These are phyloP conservation scores for Zele albiditarsus DNA, from an alignment of 2,888 invertebrate species.

Conservation along the genomic window DNA sequence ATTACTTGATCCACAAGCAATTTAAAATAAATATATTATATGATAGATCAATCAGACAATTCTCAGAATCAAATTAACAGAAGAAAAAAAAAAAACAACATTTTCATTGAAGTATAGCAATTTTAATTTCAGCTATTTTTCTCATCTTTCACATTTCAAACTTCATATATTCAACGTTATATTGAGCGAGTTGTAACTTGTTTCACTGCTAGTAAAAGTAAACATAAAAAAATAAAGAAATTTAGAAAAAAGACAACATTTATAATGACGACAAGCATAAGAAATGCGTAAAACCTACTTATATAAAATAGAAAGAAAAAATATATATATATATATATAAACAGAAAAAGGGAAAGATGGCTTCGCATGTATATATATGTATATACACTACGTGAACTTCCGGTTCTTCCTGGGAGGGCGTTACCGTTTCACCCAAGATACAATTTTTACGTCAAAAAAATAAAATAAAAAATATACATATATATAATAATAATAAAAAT, in stretches of 20 bases:
- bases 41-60: constrained; percentile 20
- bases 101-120: background rate
- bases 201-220: background rate
- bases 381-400: background rate
- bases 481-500: background rate
- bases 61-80: background rate
- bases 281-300: background rate
- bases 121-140: background rate
- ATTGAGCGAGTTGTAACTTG: background rate
- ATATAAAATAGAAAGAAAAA: too few species aligned
- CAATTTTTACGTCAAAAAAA: background rate
- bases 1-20: constrained; percentile 21
- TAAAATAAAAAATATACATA: background rate
- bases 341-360: background rate
- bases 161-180: background rate
- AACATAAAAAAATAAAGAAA: background rate
- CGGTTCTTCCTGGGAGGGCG: background rate
- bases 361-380: background rate
- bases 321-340: background rate
- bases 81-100: background rate
- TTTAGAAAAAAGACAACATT: background rate
- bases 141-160: background rate
- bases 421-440: background rate
- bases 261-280: background rate
- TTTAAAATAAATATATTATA: constrained; percentile 6